A percentile compares a stretch with the other conserved stretches of the same genome.
Evolutionary conservation across 35 echinoderm and acorn worm genomes (phyloP).

Genomic region (Ophioderma brevispina): DNA sequence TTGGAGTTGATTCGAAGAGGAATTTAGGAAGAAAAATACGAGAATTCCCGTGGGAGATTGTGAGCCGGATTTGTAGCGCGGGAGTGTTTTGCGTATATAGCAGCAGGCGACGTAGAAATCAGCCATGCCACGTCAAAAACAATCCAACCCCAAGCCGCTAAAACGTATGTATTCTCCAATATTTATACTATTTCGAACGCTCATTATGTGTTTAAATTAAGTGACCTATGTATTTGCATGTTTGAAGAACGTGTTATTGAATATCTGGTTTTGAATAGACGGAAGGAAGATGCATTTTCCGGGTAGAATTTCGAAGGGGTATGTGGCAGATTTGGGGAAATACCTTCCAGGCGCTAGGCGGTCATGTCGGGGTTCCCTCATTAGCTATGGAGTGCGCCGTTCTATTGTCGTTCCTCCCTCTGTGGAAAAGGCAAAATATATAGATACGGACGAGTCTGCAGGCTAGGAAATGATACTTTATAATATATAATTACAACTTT

Average conservation of each 20-base stretch:
- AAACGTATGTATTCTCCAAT: constrained; percentile 6
- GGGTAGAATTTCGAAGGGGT: background rate
- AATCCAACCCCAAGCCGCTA: background rate
- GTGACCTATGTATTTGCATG: background rate
- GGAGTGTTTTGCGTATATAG: background rate
- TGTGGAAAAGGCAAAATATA: no score
- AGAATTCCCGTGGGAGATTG: background rate
- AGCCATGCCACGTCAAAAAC: constrained; percentile 12
- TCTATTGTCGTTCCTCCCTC: background rate
- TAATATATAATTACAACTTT: no score
- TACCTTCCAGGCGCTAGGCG: constrained; percentile 10
- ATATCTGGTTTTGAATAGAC: background rate
- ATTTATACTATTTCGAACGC: background rate
- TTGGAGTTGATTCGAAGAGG: background rate
- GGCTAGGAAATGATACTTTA: no score
- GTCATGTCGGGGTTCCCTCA: constrained; percentile 8
- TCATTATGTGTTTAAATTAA: background rate
- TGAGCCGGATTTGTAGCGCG: background rate
- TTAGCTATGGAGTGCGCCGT: background rate
- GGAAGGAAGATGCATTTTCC: background rate
- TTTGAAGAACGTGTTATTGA: background rate
- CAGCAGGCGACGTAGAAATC: constrained; percentile 3
- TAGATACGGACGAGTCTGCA: no score
- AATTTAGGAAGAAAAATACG: background rate
- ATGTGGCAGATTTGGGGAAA: background rate